These are phyloP conservation scores for Notolabrus celidotus DNA, from an alignment of 2,797 vertebrate species.

Conservation along the genomic window DNA sequence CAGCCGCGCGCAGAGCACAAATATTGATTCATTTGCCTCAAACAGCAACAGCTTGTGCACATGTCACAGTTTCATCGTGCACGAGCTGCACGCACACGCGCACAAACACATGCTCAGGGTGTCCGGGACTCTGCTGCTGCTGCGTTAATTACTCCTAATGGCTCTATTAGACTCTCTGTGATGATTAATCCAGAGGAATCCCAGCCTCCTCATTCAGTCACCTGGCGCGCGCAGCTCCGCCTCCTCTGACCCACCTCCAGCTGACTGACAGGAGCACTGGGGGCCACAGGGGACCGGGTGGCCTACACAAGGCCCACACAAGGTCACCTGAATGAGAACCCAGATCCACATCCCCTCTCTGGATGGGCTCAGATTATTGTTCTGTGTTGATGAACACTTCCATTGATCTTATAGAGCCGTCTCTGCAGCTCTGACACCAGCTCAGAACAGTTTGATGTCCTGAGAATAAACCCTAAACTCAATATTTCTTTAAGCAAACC, in stretches of 20 bases:
- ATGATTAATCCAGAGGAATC: slow-evolving; percentile 75
- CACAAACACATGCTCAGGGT: slow-evolving; percentile 43
- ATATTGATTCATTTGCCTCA: slow-evolving; percentile 24
- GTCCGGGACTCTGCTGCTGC: slow-evolving; percentile 58
- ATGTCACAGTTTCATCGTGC: slow-evolving; percentile 35
- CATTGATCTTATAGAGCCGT: no score
- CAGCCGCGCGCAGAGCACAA: slow-evolving; percentile 25
- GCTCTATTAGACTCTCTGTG: slow-evolving; percentile 71
- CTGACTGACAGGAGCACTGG: slow-evolving; percentile 32
- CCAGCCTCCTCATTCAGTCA: slow-evolving; percentile 63
- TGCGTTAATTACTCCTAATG: slow-evolving; percentile 83
- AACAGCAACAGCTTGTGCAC: slow-evolving; percentile 62
- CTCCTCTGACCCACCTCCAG: slow-evolving; percentile 26
- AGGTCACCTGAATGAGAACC: slow-evolving; percentile 65
- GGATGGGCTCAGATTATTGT: neutral
- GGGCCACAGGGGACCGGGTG: slow-evolving; percentile 28
- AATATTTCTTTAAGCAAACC: no score
- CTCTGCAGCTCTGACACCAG: no score
- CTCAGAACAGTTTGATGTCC: no score
- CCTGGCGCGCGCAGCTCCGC: slow-evolving; percentile 47
- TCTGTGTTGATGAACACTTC: neutral
- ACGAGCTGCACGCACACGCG: neutral
- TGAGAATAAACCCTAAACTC: no score
- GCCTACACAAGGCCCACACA: slow-evolving; percentile 52
- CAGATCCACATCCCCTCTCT: neutral